Percentiles rank a stretch among this genome's conserved stretches.
Evolutionary conservation across 2,888 invertebrate species (phyloP).

Genomic region (Drosophila differens): DNA sequence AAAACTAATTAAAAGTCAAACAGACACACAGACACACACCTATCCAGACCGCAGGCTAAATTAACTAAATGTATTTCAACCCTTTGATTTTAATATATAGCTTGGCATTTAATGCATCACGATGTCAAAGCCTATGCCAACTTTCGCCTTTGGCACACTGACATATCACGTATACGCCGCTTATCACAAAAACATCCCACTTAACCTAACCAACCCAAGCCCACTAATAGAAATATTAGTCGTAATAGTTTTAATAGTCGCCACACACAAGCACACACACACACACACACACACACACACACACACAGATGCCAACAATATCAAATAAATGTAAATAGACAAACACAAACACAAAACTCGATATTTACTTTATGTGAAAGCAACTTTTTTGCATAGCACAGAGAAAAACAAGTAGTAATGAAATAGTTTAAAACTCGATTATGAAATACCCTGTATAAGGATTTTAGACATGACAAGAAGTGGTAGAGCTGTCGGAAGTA

Average conservation of each 20-base stretch:
- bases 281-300: not conserved
- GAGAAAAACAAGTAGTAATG: slow-evolving; percentile 25
- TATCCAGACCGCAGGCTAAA: slow-evolving; percentile 23
- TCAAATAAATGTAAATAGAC: slow-evolving; percentile 23
- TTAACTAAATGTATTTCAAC: slow-evolving; percentile 22
- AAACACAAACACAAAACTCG: slow-evolving; percentile 7
- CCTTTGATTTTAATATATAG: slow-evolving; percentile 39
- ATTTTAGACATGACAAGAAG: no score
- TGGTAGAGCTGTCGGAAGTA: no score
- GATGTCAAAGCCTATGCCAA: slow-evolving; percentile 24
- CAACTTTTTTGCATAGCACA: slow-evolving; percentile 35
- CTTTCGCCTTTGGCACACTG: slow-evolving; percentile 37
- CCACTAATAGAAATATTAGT: slow-evolving; percentile 19
- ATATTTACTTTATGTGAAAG: slow-evolving; percentile 22
- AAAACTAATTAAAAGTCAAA: slow-evolving; percentile 46
- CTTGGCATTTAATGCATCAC: slow-evolving; percentile 8
- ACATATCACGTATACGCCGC: slow-evolving; percentile 59
- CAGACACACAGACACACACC: not conserved
- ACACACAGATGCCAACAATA: not conserved
- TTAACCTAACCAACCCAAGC: not conserved
- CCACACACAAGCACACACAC: slow-evolving; percentile 1
- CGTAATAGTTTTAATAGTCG: slow-evolving; percentile 21
- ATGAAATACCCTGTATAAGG: not conserved
- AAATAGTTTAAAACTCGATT: not conserved
- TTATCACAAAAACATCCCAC: slow-evolving; percentile 6